These are phyloP conservation scores for Xestia ashworthii DNA, from an alignment of 2,888 invertebrate species.

Conservation along the genomic window DNA sequence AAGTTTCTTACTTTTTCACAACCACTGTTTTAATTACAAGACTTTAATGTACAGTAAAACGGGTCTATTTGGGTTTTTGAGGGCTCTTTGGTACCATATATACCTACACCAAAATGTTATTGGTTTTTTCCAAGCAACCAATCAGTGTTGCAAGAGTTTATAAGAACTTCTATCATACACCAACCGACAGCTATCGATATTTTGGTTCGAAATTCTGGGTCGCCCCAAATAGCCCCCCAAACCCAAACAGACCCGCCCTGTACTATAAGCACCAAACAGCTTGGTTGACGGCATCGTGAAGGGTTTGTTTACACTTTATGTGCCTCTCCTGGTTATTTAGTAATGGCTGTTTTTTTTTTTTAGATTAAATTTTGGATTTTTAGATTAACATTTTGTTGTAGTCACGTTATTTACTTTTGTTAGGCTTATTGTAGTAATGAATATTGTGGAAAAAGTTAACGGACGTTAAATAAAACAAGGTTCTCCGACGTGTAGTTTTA, in stretches of 20 bases:
- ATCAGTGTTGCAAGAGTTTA: too few species aligned
- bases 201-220: too few species aligned
- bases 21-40: background rate
- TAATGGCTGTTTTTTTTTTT: slow-evolving; percentile 74
- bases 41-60: background rate
- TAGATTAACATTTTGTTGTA: slow-evolving; percentile 76
- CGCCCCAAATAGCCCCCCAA: too few species aligned
- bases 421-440: slow-evolving; percentile 62
- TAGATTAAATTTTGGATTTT: slow-evolving; percentile 80
- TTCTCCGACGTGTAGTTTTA: slow-evolving; percentile 65
- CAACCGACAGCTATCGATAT: too few species aligned
- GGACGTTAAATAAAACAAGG: slow-evolving; percentile 76
- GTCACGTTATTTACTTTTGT: slow-evolving; percentile 67
- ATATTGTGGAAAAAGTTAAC: slow-evolving; percentile 55
- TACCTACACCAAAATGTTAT: too few species aligned
- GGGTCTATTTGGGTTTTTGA: too few species aligned
- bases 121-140: too few species aligned
- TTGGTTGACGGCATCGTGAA: background rate
- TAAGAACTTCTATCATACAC: too few species aligned
- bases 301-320: background rate
- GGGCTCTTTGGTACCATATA: too few species aligned
- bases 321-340: slow-evolving; percentile 60
- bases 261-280: too few species aligned
- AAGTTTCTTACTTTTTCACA: background rate
- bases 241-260: too few species aligned